A percentile compares a stretch with the other conserved stretches of the same genome.
These are phyloP conservation scores for Sebastes matsubarae DNA, from an alignment of 2,797 vertebrate genomes.

Conservation along the genomic window DNA sequence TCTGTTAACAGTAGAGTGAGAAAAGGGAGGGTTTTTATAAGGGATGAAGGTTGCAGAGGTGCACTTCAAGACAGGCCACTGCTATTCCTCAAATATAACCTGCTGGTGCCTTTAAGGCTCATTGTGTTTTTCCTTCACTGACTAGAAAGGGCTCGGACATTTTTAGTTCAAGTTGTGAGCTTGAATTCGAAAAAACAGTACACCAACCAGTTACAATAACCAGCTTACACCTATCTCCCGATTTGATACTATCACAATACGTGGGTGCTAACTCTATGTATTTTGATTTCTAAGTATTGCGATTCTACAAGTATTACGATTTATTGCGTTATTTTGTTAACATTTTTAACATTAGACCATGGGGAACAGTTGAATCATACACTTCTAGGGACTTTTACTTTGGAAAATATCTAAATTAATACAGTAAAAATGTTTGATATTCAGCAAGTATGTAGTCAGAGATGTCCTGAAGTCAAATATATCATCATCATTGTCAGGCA, in stretches of 20 bases:
- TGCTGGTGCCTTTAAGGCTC: slow-evolving; percentile 4
- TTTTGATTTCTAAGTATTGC: neutral
- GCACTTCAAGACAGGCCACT: slow-evolving; percentile 31
- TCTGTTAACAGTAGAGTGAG: slow-evolving; percentile 62
- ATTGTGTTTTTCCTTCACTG: neutral
- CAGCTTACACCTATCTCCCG: neutral
- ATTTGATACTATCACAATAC: neutral
- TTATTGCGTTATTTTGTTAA: neutral
- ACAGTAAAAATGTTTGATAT: too few species aligned
- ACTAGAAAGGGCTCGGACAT: neutral
- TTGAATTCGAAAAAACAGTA: slow-evolving; percentile 2
- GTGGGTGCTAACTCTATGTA: neutral
- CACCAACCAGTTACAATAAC: neutral
- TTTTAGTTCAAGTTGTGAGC: neutral
- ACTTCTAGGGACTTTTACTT: neutral
- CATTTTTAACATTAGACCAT: neutral
- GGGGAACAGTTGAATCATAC: neutral
- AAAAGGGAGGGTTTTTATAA: slow-evolving; percentile 59
- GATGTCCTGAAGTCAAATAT: too few species aligned
- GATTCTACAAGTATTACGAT: neutral
- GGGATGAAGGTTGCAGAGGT: slow-evolving; percentile 58
- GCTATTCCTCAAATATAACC: slow-evolving; percentile 22
- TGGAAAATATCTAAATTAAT: too few species aligned
- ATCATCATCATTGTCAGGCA: too few species aligned
- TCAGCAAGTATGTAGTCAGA: too few species aligned